Conservation (phyloP, 2,888 invertebrate species). For the Eulithis testata region DNA sequence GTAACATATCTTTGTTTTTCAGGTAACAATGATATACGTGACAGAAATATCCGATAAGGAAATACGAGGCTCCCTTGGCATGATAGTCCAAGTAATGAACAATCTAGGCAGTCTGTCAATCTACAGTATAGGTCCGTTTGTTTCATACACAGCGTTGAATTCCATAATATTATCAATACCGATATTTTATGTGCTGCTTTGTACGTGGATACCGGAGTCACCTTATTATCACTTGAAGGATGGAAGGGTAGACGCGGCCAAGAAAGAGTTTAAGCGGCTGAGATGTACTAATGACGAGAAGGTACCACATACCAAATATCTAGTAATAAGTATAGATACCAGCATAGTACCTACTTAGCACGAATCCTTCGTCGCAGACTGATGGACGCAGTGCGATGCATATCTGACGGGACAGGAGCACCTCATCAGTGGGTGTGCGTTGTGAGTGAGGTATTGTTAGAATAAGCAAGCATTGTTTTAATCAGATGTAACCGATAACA, state of each 20-base stretch:
- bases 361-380: no score
- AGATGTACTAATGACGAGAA: conserved; percentile 74
- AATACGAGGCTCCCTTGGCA: conserved; percentile 76
- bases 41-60: conserved; percentile 83
- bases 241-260: conserved; percentile 75
- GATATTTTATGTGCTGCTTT: conserved; percentile 72
- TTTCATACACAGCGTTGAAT: conserved; percentile 74
- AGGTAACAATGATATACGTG: conserved; percentile 81
- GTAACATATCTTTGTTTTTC: conserved; percentile 42
- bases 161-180: conserved; percentile 76
- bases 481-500: no score
- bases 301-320: conserved; percentile 50
- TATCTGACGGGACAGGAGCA: no score
- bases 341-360: no score
- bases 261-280: conserved; percentile 68
- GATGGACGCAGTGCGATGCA: no score
- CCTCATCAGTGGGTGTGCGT: no score
- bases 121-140: conserved; percentile 78
- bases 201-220: conserved; percentile 86
- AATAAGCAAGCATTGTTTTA: no score
- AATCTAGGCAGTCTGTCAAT: conserved; percentile 74
- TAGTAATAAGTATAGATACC: no score
- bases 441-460: no score
- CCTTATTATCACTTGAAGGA: conserved; percentile 85
- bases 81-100: conserved; percentile 78